Conservation (phyloP, 2,113 vertebrate species). For the Cygnus atratus region DNA sequence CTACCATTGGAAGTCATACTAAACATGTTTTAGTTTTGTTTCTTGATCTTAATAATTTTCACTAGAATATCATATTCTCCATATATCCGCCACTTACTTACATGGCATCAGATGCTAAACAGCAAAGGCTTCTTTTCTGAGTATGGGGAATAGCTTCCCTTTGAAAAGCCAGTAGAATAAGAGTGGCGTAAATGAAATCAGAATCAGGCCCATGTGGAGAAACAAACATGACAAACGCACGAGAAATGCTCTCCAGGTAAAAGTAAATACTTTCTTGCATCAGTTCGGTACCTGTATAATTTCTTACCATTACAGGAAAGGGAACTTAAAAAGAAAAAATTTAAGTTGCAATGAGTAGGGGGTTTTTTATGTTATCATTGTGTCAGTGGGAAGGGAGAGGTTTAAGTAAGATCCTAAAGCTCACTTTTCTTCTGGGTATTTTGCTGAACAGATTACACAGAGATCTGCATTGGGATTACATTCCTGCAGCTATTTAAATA, state of each 20-base stretch:
- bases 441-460: not conserved
- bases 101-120: not conserved
- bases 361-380: not conserved
- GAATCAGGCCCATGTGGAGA: not conserved
- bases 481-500: conserved; percentile 37
- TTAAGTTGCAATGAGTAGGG: not conserved
- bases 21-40: conserved; percentile 34
- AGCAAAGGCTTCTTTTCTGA: not conserved
- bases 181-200: not conserved
- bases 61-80: conserved; percentile 8
- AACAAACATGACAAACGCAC: not conserved
- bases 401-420: not conserved
- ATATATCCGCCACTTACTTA: not conserved
- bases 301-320: not conserved
- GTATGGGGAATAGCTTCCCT: not conserved
- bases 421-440: not conserved
- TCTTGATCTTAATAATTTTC: conserved; percentile 28
- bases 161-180: not conserved
- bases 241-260: not conserved
- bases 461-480: not conserved
- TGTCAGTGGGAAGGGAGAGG: not conserved
- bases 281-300: not conserved
- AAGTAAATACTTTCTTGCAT: not conserved
- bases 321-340: not conserved
- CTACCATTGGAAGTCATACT: conserved; percentile 41